Evolutionary conservation across 2,113 vertebrate species (phyloP), one percentile per base, ranked within the genome.

Genomic region (Solenodon paradoxus): DNA sequence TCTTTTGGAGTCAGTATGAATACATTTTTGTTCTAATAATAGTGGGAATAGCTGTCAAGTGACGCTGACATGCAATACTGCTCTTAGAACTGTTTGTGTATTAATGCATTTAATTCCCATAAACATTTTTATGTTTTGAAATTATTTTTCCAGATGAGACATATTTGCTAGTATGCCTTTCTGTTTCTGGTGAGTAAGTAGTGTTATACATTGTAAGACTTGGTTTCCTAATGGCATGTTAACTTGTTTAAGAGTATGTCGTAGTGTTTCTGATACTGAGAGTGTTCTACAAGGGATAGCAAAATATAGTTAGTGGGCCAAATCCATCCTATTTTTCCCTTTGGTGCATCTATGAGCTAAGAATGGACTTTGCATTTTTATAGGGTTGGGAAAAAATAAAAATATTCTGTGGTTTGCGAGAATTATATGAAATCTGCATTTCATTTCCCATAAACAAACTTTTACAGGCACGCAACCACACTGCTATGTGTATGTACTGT

Each of bases 361-460:
- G 85, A 89, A 92, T 92, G 72, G 40, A 49, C 84, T 92, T 74
- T 74, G 47, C n/a, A 38, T 72, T 81, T 94, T 93, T 63, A 47
- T 81, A 86, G 74, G 5, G 38, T 69, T 94, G 53, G 57, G 24
- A 63, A 74, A 77, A 92, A 92, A 66, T 80, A 85, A 81, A n/a
- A 89, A 47, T 71, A 90, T 66, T 89, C 86, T 68, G 10, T 92
- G 78, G 72, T n/a, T 45, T 5, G 28, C 63, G 78, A 66, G 84
- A 95, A 72, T 85, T 40, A 32, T 11, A 61, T 93, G 66, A 89
- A 94, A 89, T 82, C 75, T 57, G 86, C 24, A 93, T 55, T 93
- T 82, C 32, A 66, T 42, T 90, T 93, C 90, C 81, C 24, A 42
- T 93, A 88, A 81, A 72, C 40, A 77, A 92, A 90, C 61, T 77